Evolutionary conservation across 2,888 invertebrate genomes (phyloP).

Genomic region (Clepsis dumicolana): DNA sequence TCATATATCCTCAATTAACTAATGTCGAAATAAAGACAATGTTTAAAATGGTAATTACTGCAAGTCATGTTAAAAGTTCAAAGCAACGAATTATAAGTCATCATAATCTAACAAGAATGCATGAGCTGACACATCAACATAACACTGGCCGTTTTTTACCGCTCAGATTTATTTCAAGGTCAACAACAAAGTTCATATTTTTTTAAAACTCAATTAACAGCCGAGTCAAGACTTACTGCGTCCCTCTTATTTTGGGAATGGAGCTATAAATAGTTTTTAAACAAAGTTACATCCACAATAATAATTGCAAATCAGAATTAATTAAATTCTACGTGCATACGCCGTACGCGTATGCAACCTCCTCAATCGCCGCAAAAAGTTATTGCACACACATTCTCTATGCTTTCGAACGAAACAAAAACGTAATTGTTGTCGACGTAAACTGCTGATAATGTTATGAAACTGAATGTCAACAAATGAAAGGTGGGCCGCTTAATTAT

Average conservation of each 20-base stretch:
- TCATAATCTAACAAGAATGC: neutral
- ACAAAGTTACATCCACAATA: neutral
- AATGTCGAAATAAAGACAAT: too few species aligned
- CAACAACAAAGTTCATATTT: neutral
- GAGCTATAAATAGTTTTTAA: neutral
- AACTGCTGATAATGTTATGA: slow-evolving; percentile 58
- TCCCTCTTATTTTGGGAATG: neutral
- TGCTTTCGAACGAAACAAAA: slow-evolving; percentile 35
- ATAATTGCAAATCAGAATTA: neutral
- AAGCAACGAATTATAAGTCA: neutral
- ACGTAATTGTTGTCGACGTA: slow-evolving; percentile 47
- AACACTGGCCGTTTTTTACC: neutral
- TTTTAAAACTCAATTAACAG: neutral
- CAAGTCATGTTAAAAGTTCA: too few species aligned
- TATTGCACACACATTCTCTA: slow-evolving; percentile 31
- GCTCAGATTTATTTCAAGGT: neutral
- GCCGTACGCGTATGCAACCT: neutral
- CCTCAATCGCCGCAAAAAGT: slow-evolving; percentile 15
- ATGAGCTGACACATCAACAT: neutral
- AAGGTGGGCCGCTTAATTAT: slow-evolving; percentile 54
- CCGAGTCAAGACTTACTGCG: neutral
- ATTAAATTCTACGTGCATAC: neutral
- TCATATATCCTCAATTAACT: too few species aligned
- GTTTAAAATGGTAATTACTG: too few species aligned
- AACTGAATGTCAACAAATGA: slow-evolving; percentile 69